Percentiles rank a stretch among this genome's conserved stretches.
These are phyloP conservation scores for Capricornis sumatraensis DNA, from an alignment of 2,113 vertebrate species.

Conservation along the genomic window DNA sequence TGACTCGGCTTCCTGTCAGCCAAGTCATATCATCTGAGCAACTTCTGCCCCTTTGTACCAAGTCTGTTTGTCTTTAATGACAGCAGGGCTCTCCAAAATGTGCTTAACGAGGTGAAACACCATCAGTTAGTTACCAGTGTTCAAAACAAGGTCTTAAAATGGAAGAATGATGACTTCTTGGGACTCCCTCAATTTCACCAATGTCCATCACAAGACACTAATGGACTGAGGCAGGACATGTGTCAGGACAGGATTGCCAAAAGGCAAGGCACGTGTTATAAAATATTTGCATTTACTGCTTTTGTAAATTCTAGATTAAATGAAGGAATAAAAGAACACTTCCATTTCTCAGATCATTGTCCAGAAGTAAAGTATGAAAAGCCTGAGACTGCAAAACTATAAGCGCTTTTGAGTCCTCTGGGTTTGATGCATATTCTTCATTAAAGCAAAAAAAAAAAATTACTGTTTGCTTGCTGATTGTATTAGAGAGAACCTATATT, in stretches of 20 bases:
- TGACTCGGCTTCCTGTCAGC: background rate
- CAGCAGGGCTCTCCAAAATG: background rate
- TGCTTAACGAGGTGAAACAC: background rate
- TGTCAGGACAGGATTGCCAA: background rate
- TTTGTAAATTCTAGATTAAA: background rate
- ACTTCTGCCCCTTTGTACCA: background rate
- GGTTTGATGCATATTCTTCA: background rate
- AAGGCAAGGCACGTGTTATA: background rate
- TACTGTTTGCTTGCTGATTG: background rate
- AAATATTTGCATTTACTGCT: background rate
- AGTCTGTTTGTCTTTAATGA: background rate
- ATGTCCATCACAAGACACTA: background rate
- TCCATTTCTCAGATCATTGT: background rate
- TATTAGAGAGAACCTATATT: background rate
- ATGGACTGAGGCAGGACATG: background rate
- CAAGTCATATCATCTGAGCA: background rate
- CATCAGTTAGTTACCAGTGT: background rate
- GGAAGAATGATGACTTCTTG: background rate
- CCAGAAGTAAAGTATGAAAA: background rate
- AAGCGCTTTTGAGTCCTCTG: background rate
- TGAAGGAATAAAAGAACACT: background rate
- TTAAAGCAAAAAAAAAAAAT: background rate
- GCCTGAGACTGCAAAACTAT: background rate
- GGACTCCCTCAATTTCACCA: background rate
- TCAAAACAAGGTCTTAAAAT: constrained; percentile 32